Evolutionary conservation across 2,797 vertebrate species (phyloP).

Genomic region (Sebastes oblongus): DNA sequence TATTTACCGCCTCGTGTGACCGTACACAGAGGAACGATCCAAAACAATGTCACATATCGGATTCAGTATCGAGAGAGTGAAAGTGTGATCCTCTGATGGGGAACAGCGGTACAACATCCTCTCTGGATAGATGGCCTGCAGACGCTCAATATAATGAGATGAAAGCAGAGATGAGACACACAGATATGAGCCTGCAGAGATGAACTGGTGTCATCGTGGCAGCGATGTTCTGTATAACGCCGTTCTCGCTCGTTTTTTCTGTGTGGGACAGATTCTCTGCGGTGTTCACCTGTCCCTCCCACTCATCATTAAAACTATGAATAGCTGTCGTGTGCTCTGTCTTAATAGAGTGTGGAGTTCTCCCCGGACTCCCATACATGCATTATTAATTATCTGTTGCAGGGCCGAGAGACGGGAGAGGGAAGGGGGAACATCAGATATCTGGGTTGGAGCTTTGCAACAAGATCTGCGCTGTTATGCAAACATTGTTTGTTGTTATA

Average conservation of each 20-base stretch:
- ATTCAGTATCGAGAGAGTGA: not conserved
- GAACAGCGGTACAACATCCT: not conserved
- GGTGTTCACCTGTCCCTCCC: slow-evolving; percentile 53
- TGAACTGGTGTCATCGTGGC: not conserved
- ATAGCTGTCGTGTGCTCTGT: slow-evolving; percentile 60
- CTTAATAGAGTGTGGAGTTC: slow-evolving; percentile 67
- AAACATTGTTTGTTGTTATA: slow-evolving; percentile 53
- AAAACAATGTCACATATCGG: not conserved
- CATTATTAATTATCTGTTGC: slow-evolving; percentile 76
- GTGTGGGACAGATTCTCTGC: slow-evolving; percentile 26
- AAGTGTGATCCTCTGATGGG: not conserved
- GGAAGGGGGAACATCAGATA: slow-evolving; percentile 32
- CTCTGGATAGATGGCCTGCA: slow-evolving; percentile 1
- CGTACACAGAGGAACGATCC: not conserved
- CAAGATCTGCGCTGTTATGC: slow-evolving; percentile 39
- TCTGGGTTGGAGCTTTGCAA: slow-evolving; percentile 42
- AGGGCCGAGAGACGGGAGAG: slow-evolving; percentile 17
- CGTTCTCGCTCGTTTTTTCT: not conserved
- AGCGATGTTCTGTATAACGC: not conserved
- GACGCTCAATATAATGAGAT: slow-evolving; percentile 26
- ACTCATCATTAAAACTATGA: slow-evolving; percentile 67
- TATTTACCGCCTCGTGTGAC: not conserved
- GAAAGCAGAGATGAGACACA: slow-evolving; percentile 30
- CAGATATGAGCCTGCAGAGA: slow-evolving; percentile 30
- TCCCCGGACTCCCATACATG: slow-evolving; percentile 70